Base-by-base conservation (phyloP, 2,797 vertebrate species). In the Picus viridis region DNA sequence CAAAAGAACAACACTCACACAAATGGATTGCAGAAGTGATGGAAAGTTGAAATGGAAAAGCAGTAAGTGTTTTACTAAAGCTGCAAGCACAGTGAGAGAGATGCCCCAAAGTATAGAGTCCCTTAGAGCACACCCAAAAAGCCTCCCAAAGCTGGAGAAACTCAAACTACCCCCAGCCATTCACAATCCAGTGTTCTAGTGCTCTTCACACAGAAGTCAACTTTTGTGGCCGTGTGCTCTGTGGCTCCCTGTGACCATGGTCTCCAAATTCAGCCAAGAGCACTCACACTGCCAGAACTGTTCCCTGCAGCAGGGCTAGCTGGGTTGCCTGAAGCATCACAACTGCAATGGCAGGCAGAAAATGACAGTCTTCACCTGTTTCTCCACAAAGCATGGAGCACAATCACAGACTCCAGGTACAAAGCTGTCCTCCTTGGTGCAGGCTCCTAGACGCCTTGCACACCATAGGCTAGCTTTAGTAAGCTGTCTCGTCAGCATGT, bases 211-310 rank as follows among this genome's bases (percentile, higher is more conserved):
- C 49, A 51, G 23, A 75, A 68, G 63, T 64, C 27, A 27, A 12
- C 20, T 29, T 23, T 26, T 3, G 1, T 43, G 47, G 29, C 27
- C 9, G 5, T 4, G 3, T 3, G 5, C 24, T 16, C 3, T 49
- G 47, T 18, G 47, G 17, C 9, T 51, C 47, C 22, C 45, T 9
- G 7, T 6, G 13, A 16, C 45, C 7, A 7, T 6, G 15, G 18
- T 39, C 39, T 56, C 59, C 71, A 87, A 14, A 61, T 41, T 32
- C 6, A 8, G 4, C 36, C 69, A 65, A 43, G 57, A 76, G 36
- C 47, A 86, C 19, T 39, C 18, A 69, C 4, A 2, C 7, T 57
- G 59, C 11, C 2, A 2, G 11, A 11, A 85, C 53, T 26, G 43
- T 76, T 79, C 29, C 17, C 61, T 30, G 6, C 16, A 57, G 6